Base-by-base conservation (phyloP, 1,140 invertebrate genomes). In the Orchesella cincta region DNA sequence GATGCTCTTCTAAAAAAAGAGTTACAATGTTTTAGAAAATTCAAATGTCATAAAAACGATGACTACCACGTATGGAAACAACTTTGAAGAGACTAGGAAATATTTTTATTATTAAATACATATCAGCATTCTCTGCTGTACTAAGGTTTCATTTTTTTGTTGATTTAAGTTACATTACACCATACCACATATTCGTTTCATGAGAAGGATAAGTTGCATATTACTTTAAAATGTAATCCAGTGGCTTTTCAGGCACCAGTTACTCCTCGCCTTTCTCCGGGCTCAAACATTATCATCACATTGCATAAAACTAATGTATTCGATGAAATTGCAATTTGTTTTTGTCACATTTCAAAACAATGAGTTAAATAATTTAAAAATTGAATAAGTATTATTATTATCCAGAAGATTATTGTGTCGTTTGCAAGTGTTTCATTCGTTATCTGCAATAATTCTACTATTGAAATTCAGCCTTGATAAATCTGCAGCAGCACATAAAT, bases 321-420 rank as follows among this genome's bases (percentile, higher is more conserved):
- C n/a, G n/a, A n/a, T n/a, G n/a, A n/a, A n/a, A n/a, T n/a, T n/a
- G n/a, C n/a, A n/a, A n/a, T n/a, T n/a, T n/a, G n/a, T n/a, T n/a
- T n/a, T n/a, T n/a, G n/a, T n/a, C n/a, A n/a, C n/a, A n/a, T n/a
- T n/a, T n/a, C n/a, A n/a, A n/a, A n/a, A n/a, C n/a, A n/a, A n/a
- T n/a, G n/a, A n/a, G n/a, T n/a, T n/a, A n/a, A n/a, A n/a, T 8
- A 46, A 20, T 12, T 46, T 46, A 46, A 46, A 12, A 20, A 46
- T 46, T 46, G 20, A 46, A 46, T 46, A 12, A 46, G 39, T 46
- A 46, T 46, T 46, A 46, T 46, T 62, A 62, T 62, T 62, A 62
- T 62, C 54, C 23, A 8, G 54, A 62, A n/a, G 26, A 62, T 62
- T 62, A 62, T 62, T 62, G 54, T 62, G 54, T 62, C 54, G 54